These are phyloP conservation scores for Halocaridina rubra DNA, from an alignment of 2,888 invertebrate genomes.

Conservation along the genomic window DNA sequence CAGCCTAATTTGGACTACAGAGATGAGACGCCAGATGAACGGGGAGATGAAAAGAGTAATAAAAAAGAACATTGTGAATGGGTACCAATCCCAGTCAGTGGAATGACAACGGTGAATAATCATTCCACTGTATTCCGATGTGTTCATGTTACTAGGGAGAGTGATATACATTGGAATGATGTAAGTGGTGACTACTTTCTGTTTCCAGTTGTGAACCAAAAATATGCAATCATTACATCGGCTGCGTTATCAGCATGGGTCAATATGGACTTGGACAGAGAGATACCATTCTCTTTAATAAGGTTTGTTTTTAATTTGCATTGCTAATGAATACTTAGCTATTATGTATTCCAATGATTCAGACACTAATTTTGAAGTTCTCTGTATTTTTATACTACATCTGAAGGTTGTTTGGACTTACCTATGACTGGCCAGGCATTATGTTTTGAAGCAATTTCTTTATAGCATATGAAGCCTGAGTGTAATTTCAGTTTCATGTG, in stretches of 20 bases:
- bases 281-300: not conserved
- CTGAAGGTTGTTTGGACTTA: too few relatives aligned
- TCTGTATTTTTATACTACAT: too few relatives aligned
- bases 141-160: slow-evolving; percentile 11
- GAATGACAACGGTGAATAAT: not conserved
- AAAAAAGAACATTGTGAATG: not conserved
- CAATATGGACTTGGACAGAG: not conserved
- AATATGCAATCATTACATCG: slow-evolving; percentile 29
- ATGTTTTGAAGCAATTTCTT: too few relatives aligned
- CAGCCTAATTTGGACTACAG: not conserved
- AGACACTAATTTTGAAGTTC: too few relatives aligned
- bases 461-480: too few relatives aligned
- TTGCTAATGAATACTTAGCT: too few relatives aligned
- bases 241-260: slow-evolving; percentile 23
- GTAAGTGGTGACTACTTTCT: not conserved
- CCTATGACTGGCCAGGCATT: too few relatives aligned
- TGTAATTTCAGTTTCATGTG: too few relatives aligned
- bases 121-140: not conserved
- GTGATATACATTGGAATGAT: not conserved
- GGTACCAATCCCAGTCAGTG: not conserved
- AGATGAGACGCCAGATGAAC: not conserved
- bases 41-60: not conserved
- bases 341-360: too few relatives aligned
- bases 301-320: slow-evolving; percentile 21
- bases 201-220: slow-evolving; percentile 25